These are phyloP conservation scores for Papilio xuthus DNA, from an alignment of 1,140 invertebrate genomes.

Conservation along the genomic window DNA sequence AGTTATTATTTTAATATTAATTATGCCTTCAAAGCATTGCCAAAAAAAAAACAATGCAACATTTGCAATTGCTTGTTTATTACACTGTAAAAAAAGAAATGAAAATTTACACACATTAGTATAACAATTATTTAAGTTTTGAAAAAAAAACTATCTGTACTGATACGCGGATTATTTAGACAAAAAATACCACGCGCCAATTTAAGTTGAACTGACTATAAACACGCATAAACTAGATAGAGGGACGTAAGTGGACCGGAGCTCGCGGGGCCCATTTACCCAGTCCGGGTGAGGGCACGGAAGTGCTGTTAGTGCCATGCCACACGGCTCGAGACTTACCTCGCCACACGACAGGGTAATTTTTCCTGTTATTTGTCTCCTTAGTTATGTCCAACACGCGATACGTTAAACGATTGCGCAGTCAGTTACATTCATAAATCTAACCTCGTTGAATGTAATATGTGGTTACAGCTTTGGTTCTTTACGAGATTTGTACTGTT, in stretches of 20 bases:
- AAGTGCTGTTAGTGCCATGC: constrained; percentile 6
- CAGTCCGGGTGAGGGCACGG: constrained; percentile 30
- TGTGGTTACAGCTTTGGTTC: background rate
- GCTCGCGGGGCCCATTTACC: constrained; percentile 31
- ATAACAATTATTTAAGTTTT: too few species aligned
- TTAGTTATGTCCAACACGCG: constrained; percentile 10
- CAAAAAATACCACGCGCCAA: background rate
- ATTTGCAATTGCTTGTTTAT: too few species aligned
- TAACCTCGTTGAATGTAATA: background rate
- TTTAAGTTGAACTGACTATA: background rate
- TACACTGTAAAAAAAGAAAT: too few species aligned
- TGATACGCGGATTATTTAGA: background rate
- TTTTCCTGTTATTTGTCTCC: constrained; percentile 30
- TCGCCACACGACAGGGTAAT: constrained; percentile 15
- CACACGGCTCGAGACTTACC: background rate
- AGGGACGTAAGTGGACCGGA: constrained; percentile 23
- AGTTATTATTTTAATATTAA: too few species aligned
- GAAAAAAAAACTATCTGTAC: background rate
- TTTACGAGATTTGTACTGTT: background rate
- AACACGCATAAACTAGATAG: constrained; percentile 6
- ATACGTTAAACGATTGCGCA: background rate
- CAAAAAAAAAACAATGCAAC: too few species aligned
- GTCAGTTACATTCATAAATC: constrained; percentile 11
- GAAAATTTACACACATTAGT: too few species aligned
- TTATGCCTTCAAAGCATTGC: too few species aligned